phyloP scores from a whole-genome alignment of 1,140 invertebrate species.

The Aphelinus atriplicis region DNA sequence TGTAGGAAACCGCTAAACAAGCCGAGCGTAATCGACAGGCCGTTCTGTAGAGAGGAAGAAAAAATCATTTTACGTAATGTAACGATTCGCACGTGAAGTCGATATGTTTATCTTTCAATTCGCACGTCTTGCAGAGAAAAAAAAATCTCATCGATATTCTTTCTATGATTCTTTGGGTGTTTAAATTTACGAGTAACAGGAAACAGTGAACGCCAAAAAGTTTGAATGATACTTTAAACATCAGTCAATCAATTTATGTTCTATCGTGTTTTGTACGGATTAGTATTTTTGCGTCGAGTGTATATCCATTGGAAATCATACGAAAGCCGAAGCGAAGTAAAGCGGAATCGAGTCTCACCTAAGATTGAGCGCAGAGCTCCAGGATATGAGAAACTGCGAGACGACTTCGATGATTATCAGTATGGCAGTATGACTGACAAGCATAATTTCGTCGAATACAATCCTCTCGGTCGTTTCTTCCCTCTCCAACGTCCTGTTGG shows the following conservation, averaged over 20 bases:
- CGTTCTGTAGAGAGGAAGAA: slow-evolving; percentile 35
- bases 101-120: background rate
- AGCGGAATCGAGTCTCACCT: slow-evolving; percentile 11
- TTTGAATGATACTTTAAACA: no score
- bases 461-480: slow-evolving; percentile 4
- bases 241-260: no score
- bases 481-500: background rate
- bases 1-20: slow-evolving; percentile 48
- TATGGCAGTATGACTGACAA: slow-evolving; percentile 40
- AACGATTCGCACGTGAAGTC: slow-evolving; percentile 6
- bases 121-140: no score
- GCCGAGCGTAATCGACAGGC: slow-evolving; percentile 47
- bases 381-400: slow-evolving; percentile 47
- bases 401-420: slow-evolving; percentile 42
- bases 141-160: no score
- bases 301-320: no score
- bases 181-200: no score
- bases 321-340: no score
- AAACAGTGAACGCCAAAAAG: no score
- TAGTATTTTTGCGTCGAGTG: no score
- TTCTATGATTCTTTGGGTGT: no score
- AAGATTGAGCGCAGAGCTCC: slow-evolving; percentile 45
- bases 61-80: no score
- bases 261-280: no score
- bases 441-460: slow-evolving; percentile 42